A percentile compares a stretch with the other conserved stretches of the same genome.
Conservation (phyloP, 1,140 invertebrate species). For the Pemphigus obesinymphae region DNA sequence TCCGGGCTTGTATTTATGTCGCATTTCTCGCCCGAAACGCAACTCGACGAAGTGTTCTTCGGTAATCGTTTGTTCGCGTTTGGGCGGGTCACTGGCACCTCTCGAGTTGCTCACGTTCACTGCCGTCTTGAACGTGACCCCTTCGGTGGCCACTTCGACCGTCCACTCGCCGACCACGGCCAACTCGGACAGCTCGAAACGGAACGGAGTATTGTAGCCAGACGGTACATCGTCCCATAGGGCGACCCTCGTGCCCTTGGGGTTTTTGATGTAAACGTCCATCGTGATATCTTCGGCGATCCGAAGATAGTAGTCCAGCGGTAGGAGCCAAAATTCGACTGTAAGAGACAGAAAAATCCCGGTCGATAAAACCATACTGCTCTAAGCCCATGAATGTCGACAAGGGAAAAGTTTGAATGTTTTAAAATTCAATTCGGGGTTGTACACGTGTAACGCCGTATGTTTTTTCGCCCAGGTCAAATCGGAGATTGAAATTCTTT, state of each 20-base stretch:
- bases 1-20: slow-evolving; percentile 60
- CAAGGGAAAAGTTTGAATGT: too few species aligned
- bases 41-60: slow-evolving; percentile 64
- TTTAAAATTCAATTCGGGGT: too few species aligned
- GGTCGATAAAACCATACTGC: too few species aligned
- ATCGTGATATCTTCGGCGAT: slow-evolving; percentile 56
- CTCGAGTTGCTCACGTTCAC: slow-evolving; percentile 51
- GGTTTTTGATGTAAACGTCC: slow-evolving; percentile 58
- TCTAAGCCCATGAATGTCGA: too few species aligned
- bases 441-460: too few species aligned
- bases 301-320: slow-evolving; percentile 59
- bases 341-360: slow-evolving; percentile 44
- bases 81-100: slow-evolving; percentile 44
- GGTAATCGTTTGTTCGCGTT: slow-evolving; percentile 56
- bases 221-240: slow-evolving; percentile 59
- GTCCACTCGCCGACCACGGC: slow-evolving; percentile 57
- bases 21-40: slow-evolving; percentile 59
- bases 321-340: slow-evolving; percentile 62
- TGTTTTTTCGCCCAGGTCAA: too few species aligned
- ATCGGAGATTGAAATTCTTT: too few species aligned
- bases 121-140: slow-evolving; percentile 52
- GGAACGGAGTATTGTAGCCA: slow-evolving; percentile 46
- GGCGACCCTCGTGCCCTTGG: slow-evolving; percentile 59
- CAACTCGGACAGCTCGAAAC: slow-evolving; percentile 53
- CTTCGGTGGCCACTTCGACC: slow-evolving; percentile 57